Base-by-base conservation (phyloP, 1,140 invertebrate species). In the Neotoxoptera formosana region DNA sequence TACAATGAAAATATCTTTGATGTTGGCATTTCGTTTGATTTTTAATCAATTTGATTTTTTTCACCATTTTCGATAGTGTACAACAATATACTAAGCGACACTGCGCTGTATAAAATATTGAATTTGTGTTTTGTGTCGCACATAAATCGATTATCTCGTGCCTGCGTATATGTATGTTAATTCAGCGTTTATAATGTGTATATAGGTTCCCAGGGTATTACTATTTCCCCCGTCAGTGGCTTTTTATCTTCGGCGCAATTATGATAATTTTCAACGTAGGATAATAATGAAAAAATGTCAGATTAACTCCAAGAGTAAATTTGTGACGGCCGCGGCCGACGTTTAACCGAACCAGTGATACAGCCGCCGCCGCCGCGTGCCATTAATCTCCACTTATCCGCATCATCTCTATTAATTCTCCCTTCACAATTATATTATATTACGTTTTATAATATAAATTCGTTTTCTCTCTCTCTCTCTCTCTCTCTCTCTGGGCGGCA, bases 301-400 rank as follows among this genome's bases (percentile, higher is more conserved):
- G 90, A 81, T 91, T 76, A 91, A 67, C 90, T 41, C 41, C 34
- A 48, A 45, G 41, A 81, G 36, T 81, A 91, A 90, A 91, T 91
- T 81, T 76, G 90, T 81, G 90, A 91, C 90, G 90, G 41, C 45
- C 41, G n/a, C n/a, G n/a, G n/a, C 11, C 60, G 34, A 67, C 36
- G 41, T 76, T 56, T 90, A 90, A 60, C 30, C 51, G 48, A n/a
- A 20, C 53, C 56, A 60, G 41, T 20, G 41, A 56, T 91, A 51
- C 47, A 8, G 60, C 17, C 90, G 45, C 90, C 81, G 34, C 47
- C 3, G 60, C 17, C 90, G 45, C 90, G 60, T 81, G 90, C 45
- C 90, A 91, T 91, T 91, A 91, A 91, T 91, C 90, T 76, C 36
- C 41, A 76, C 60, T 76, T 76, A 45, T 76, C 30, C 30, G 60